Conservation (phyloP, 1,140 invertebrate species). For the Andricus grossulariae region DNA sequence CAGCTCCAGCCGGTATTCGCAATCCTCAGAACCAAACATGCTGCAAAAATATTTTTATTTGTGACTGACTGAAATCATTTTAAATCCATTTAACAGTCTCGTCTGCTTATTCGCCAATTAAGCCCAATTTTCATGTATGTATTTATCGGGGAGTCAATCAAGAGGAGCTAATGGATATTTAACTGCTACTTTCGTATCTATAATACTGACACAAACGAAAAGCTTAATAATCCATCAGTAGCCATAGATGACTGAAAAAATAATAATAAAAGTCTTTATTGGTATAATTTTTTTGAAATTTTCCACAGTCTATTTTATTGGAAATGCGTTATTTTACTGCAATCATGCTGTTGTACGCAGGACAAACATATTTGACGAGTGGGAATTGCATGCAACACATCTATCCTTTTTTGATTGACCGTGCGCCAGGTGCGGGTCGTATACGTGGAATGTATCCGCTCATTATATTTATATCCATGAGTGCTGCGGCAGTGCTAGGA, state of each 20-base stretch:
- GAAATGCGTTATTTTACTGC: too few relatives aligned
- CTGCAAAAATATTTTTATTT: conserved; percentile 4
- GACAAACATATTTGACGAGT: too few relatives aligned
- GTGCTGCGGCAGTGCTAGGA: conserved; percentile 47
- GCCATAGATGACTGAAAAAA: too few relatives aligned
- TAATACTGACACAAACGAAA: too few relatives aligned
- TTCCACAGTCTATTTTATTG: too few relatives aligned
- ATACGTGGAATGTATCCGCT: conserved; percentile 55
- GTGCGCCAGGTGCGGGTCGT: conserved; percentile 60
- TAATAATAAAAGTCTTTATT: too few relatives aligned
- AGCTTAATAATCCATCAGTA: too few relatives aligned
- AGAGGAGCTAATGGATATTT: background rate
- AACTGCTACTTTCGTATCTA: background rate
- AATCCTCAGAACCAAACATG: background rate
- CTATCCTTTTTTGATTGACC: conserved; percentile 49
- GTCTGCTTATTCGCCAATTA: conserved; percentile 10
- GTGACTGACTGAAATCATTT: conserved; percentile 1
- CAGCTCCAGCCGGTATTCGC: background rate
- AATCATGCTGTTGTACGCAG: too few relatives aligned
- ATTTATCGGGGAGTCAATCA: background rate
- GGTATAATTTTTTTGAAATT: too few relatives aligned
- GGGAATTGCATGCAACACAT: too few relatives aligned
- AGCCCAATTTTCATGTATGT: background rate
- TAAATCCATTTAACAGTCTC: background rate
- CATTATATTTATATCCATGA: conserved; percentile 64